These are phyloP conservation scores for Nautilus pompilius DNA, from an alignment of 1,140 invertebrate genomes.

Conservation along the genomic window DNA sequence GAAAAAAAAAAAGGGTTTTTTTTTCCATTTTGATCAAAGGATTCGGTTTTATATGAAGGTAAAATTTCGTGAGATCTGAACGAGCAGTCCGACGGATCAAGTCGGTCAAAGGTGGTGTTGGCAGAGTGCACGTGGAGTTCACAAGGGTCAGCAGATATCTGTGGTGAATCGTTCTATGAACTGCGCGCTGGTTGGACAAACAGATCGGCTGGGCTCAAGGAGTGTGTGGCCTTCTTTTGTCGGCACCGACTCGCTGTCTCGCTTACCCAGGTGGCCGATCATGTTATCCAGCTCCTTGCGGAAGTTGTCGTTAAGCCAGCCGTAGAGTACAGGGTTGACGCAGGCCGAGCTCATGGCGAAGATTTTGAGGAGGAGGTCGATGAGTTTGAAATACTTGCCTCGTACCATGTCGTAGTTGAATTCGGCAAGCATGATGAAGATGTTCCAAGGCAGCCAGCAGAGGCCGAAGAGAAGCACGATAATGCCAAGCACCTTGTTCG, in stretches of 20 bases:
- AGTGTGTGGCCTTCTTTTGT: background rate
- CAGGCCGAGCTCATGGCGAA: conserved; percentile 72
- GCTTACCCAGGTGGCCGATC: conserved; percentile 5
- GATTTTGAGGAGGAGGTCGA: conserved; percentile 47
- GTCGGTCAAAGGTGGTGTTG: background rate
- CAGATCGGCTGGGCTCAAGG: background rate
- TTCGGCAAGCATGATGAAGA: conserved; percentile 41
- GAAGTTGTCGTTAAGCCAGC: conserved; percentile 64
- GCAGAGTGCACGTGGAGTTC: conserved; percentile 2
- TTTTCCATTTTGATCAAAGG: too few species aligned
- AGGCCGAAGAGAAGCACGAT: conserved; percentile 92
- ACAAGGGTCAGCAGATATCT: conserved; percentile 14
- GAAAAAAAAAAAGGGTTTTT: too few species aligned
- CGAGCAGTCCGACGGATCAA: too few species aligned
- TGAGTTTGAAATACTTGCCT: conserved; percentile 34
- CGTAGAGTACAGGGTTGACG: conserved; percentile 78
- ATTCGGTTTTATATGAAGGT: too few species aligned
- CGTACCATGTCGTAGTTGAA: conserved; percentile 30
- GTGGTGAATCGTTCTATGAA: conserved; percentile 10
- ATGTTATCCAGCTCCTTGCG: conserved; percentile 44
- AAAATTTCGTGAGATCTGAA: too few species aligned
- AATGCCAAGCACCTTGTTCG: conserved; percentile 84
- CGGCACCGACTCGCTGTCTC: background rate
- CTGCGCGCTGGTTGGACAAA: background rate
- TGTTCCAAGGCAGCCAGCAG: conserved; percentile 65